Evolutionary conservation across 1,140 invertebrate genomes (phyloP).

Genomic region (Drosophila ironensis): DNA sequence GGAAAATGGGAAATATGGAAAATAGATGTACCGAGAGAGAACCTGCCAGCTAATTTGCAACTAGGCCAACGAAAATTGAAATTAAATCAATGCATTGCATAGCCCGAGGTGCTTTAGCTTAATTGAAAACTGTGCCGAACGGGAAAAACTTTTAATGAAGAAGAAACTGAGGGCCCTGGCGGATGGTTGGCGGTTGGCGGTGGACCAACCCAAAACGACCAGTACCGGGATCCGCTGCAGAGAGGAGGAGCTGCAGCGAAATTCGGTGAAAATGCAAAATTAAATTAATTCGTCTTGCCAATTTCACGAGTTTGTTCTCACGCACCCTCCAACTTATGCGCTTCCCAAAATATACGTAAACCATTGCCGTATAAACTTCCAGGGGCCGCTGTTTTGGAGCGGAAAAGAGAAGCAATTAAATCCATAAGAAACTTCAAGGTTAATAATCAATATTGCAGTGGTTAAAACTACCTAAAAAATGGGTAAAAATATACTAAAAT

Average conservation of each 20-base stretch:
- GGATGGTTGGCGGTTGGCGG: constrained; percentile 7
- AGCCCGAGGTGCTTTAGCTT: constrained; percentile 46
- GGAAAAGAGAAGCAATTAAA: no score
- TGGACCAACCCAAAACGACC: constrained; percentile 1
- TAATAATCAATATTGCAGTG: no score
- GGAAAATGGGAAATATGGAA: background rate
- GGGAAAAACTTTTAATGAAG: constrained; percentile 73
- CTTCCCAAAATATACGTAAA: no score
- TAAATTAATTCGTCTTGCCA: constrained; percentile 18
- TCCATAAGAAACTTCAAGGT: no score
- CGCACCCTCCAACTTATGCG: no score
- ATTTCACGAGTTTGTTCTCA: no score
- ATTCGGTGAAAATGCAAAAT: constrained; percentile 15
- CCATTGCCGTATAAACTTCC: no score
- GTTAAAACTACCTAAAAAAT: no score
- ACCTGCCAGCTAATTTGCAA: constrained; percentile 61
- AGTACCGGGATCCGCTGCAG: background rate
- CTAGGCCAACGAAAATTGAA: constrained; percentile 57
- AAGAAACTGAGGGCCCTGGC: constrained; percentile 10
- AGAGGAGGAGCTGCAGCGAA: background rate
- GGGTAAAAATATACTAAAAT: no score
- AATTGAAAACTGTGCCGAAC: constrained; percentile 61
- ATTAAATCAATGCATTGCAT: constrained; percentile 68
- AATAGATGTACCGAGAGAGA: background rate
- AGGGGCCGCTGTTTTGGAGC: no score